Conservation (phyloP, 2,113 vertebrate genomes). For the Ciconia stormi region DNA sequence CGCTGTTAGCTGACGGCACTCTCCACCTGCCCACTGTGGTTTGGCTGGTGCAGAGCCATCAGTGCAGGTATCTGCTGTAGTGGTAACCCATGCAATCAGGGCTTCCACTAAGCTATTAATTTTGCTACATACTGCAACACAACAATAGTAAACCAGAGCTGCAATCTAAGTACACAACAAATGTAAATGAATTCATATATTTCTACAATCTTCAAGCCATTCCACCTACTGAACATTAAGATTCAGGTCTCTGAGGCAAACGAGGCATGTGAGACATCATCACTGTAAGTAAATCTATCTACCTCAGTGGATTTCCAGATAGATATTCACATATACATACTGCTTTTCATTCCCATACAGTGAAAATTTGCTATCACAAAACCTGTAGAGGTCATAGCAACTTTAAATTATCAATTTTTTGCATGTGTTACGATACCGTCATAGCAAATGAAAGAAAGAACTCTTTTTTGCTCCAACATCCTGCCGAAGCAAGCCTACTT, state of each 20-base stretch:
- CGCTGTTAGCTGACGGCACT: rapidly evolving
- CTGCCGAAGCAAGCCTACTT: constrained; percentile 1
- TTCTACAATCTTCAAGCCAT: not conserved
- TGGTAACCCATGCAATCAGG: rapidly evolving
- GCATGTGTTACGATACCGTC: not conserved
- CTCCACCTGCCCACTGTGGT: not conserved
- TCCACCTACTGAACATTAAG: not conserved
- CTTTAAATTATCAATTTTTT: not conserved
- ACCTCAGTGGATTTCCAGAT: not conserved
- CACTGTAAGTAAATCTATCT: not conserved
- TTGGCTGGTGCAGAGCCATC: not conserved
- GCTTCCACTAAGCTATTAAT: not conserved
- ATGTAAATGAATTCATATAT: not conserved
- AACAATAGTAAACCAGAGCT: not conserved
- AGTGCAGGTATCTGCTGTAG: not conserved
- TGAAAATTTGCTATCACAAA: constrained; percentile 21
- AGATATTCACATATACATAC: not conserved
- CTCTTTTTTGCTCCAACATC: not conserved
- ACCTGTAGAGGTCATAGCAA: not conserved
- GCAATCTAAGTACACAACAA: not conserved
- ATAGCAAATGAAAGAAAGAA: constrained; percentile 27
- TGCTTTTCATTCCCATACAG: not conserved
- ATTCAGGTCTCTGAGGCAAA: constrained; percentile 1
- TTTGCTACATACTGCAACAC: not conserved
- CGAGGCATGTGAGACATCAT: not conserved